A percentile compares a stretch with the other conserved stretches of the same genome.
Conservation (phyloP, 2,888 invertebrate genomes). For the Volucella zonaria region DNA sequence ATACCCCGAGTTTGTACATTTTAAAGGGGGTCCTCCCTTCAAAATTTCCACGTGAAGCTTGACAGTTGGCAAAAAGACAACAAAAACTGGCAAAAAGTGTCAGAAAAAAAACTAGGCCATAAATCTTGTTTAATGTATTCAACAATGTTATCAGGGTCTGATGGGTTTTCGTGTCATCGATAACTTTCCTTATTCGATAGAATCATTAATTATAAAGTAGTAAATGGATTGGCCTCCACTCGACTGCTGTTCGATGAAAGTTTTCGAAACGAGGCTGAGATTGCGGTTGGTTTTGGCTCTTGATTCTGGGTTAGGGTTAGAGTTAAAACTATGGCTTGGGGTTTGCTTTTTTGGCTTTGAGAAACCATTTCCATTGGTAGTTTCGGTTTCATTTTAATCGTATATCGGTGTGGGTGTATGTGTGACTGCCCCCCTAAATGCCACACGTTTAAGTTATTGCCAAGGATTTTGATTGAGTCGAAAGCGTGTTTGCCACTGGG, state of each 20-base stretch:
- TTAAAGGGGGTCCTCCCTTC: slow-evolving; percentile 1
- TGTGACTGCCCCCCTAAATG: neutral
- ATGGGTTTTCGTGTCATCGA: slow-evolving; percentile 42
- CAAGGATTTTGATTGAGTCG: slow-evolving; percentile 47
- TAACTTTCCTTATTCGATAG: slow-evolving; percentile 25
- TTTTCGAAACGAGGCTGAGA: neutral
- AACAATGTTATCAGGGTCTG: slow-evolving; percentile 11
- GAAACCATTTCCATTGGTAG: neutral
- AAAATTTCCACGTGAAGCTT: neutral
- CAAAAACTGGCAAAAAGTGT: too few relatives aligned
- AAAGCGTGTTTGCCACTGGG: slow-evolving; percentile 43
- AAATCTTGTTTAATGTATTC: slow-evolving; percentile 49
- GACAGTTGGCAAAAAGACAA: slow-evolving; percentile 43
- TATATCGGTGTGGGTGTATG: too few relatives aligned
- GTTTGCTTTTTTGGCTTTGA: neutral
- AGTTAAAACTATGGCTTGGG: too few relatives aligned
- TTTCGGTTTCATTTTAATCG: neutral
- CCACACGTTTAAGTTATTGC: slow-evolving; percentile 35
- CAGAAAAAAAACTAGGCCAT: slow-evolving; percentile 20
- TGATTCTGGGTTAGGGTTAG: neutral
- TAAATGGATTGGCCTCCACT: slow-evolving; percentile 32
- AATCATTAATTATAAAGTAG: slow-evolving; percentile 43
- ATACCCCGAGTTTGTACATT: too few relatives aligned
- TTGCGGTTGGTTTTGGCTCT: neutral
- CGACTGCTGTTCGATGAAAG: slow-evolving; percentile 6